phyloP scores from a whole-genome alignment of 2,797 vertebrate species.

The Rhinichthys osculus region DNA sequence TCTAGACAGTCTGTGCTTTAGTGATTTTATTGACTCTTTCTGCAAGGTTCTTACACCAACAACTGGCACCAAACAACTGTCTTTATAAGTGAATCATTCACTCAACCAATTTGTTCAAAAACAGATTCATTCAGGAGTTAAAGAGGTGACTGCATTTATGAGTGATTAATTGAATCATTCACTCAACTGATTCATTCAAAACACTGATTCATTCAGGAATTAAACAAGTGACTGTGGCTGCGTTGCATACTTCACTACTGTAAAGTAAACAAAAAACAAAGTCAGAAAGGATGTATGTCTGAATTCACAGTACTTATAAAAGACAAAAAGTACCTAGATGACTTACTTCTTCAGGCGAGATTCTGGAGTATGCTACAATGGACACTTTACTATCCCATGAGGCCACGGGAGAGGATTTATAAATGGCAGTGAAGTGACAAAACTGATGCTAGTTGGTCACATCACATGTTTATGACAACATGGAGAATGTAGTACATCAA shows the following conservation, averaged over 20 bases:
- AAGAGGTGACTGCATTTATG: neutral
- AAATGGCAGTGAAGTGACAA: too few species aligned
- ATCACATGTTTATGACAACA: too few species aligned
- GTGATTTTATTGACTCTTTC: neutral
- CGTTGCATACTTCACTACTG: neutral
- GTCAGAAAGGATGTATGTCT: too few species aligned
- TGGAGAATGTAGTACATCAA: too few species aligned
- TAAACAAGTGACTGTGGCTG: neutral
- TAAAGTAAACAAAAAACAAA: too few species aligned
- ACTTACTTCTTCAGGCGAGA: too few species aligned
- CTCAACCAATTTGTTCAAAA: neutral
- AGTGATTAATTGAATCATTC: neutral
- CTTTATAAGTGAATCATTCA: neutral
- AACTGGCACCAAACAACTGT: too few species aligned
- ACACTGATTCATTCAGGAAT: neutral
- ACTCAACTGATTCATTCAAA: neutral
- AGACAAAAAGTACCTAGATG: too few species aligned
- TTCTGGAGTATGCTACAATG: too few species aligned
- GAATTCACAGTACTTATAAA: too few species aligned
- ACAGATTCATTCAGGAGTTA: neutral
- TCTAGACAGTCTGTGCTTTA: neutral
- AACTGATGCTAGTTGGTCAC: too few species aligned
- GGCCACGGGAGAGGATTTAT: too few species aligned
- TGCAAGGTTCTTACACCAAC: neutral
- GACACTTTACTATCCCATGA: neutral